Base-by-base conservation (phyloP, 2,113 vertebrate genomes). In the Chelonoidis abingdonii region DNA sequence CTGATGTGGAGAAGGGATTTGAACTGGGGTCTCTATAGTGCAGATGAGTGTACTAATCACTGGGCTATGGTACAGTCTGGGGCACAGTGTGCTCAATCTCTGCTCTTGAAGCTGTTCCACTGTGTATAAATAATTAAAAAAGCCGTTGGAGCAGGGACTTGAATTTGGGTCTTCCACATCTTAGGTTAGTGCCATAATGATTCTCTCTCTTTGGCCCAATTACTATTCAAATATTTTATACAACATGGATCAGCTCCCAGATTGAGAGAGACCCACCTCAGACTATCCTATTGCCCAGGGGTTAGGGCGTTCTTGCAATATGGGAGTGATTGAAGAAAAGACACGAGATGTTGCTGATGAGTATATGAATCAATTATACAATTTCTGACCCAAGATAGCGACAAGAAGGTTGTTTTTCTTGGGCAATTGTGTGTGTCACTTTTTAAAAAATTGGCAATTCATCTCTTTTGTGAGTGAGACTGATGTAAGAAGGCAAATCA, bases 401-500 rank as follows among this genome's bases (percentile, higher is more conserved):
- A 38, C 54, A 89, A 41, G 1, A 8, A 76, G 83, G 22, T 83
- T 88, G 24, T 59, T 90, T 54, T 84, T 83, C 76, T 84, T 94
- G 95, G 75, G 62, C 65, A 17, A 10, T 91, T 84, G 85, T 89
- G 83, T 69, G 62, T 69, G 35, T 69, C 35, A 35, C 7, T 10
- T 35, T 62, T n/a, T 69, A 2, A 69, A 69, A 89, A 88, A 92
- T 94, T 94, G 86, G 90, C 94, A 75, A 92, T 89, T 89, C 27
- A 80, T 95, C 49, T 90, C 89, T 8, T 93, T 78, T 84, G 80
- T 35, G 49, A 21, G 8, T 87, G 80, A 47, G 65, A 95, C 84
- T 94, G 88, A 93, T 21, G 50, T 83, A 85, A 95, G 95, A 97
- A 69, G 94, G 53, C 92, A 96, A 97, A 87, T 72, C 86, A 31